phyloP scores from a whole-genome alignment of 2,888 invertebrate genomes.

The Julus scandinavius region DNA sequence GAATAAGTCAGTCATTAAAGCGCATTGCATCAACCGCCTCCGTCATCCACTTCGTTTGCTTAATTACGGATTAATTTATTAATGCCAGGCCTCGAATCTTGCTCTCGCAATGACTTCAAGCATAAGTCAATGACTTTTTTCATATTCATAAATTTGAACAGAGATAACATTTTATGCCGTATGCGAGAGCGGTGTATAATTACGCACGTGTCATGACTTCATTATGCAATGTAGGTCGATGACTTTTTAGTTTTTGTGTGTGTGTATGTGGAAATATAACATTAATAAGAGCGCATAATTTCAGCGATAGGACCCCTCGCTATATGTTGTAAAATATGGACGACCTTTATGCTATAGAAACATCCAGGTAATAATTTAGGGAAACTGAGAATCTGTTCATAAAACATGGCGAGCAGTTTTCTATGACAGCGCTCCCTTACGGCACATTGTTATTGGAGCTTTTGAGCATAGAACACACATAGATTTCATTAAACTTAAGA shows the following conservation, averaged over 20 bases:
- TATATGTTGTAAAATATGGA: neutral
- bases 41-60: neutral
- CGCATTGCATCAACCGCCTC: neutral
- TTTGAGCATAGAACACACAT: too few relatives aligned
- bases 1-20: neutral
- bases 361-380: neutral
- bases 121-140: constrained; percentile 5
- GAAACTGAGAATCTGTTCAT: neutral
- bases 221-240: constrained; percentile 3
- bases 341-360: neutral
- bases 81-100: neutral
- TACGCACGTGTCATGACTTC: constrained; percentile 2
- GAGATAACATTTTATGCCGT: neutral
- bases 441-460: too few relatives aligned
- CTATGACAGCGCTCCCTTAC: too few relatives aligned
- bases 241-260: neutral
- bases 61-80: neutral
- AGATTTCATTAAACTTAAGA: too few relatives aligned
- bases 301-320: neutral
- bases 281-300: neutral
- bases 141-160: neutral
- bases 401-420: too few relatives aligned
- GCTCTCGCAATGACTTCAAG: neutral
- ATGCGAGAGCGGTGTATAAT: neutral
- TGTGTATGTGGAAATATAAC: neutral